phyloP scores from a whole-genome alignment of 2,888 invertebrate species.

The Erpobdella octoculata region DNA sequence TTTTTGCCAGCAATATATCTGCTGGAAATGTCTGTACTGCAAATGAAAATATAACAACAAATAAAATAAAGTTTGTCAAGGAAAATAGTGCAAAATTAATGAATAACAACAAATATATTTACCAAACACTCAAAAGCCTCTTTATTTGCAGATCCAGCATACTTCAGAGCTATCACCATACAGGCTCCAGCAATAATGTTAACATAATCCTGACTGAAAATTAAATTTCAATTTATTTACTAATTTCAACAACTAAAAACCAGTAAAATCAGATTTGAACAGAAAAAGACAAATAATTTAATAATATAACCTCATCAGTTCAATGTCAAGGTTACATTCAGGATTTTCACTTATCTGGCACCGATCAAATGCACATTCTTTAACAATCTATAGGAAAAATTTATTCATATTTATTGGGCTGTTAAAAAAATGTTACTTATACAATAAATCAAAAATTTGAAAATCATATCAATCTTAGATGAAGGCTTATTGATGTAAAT shows the following conservation, averaged over 20 bases:
- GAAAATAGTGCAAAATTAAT: background rate
- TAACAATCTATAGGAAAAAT: conserved; percentile 54
- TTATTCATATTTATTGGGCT: too few relatives aligned
- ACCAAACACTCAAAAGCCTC: conserved; percentile 57
- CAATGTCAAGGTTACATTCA: conserved; percentile 65
- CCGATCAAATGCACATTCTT: conserved; percentile 69
- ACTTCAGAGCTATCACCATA: conserved; percentile 82
- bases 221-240: background rate
- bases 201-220: conserved; percentile 73
- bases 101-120: conserved; percentile 1
- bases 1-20: conserved; percentile 21
- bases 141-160: conserved; percentile 79
- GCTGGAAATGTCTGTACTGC: conserved; percentile 16
- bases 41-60: background rate
- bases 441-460: too few relatives aligned
- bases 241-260: background rate
- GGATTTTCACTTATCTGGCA: conserved; percentile 40
- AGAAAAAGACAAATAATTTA: background rate
- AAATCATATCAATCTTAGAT: too few relatives aligned
- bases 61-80: background rate
- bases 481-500: too few relatives aligned
- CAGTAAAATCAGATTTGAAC: background rate
- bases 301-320: conserved; percentile 74
- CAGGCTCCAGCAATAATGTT: conserved; percentile 90
- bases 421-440: too few relatives aligned